These are phyloP conservation scores for Falco naumanni DNA, from an alignment of 2,797 vertebrate genomes.

Conservation along the genomic window DNA sequence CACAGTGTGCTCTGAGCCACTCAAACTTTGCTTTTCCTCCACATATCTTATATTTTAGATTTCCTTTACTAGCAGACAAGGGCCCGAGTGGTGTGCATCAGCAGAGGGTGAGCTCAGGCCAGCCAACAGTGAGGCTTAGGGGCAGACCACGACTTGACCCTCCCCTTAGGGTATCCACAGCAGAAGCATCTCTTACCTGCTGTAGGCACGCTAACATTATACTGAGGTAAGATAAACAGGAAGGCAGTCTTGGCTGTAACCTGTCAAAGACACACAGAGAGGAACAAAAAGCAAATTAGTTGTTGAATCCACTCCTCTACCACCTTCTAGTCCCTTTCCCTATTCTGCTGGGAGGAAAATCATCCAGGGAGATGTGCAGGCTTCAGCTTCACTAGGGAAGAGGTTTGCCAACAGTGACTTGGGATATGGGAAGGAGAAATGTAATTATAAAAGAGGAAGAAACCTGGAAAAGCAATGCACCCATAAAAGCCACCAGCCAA, in stretches of 20 bases:
- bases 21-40: not conserved
- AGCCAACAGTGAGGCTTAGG: not conserved
- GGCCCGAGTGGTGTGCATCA: not conserved
- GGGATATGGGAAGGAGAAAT: not conserved
- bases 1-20: not conserved
- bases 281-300: not conserved
- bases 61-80: not conserved
- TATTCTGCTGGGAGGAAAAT: not conserved
- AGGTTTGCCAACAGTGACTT: not conserved
- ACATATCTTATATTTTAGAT: not conserved
- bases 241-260: slow-evolving; percentile 96
- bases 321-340: not conserved
- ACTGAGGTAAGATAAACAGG: slow-evolving; percentile 98
- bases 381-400: not conserved
- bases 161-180: not conserved
- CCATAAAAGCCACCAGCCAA: not conserved
- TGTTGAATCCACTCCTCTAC: not conserved
- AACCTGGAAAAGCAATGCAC: not conserved
- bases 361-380: rapidly evolving
- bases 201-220: slow-evolving; percentile 88
- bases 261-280: slow-evolving; percentile 71
- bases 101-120: not conserved
- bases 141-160: not conserved
- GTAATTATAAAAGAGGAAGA: not conserved
- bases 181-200: slow-evolving; percentile 81